phyloP scores from a whole-genome alignment of 2,113 vertebrate species.

The Apaloderma vittatum region DNA sequence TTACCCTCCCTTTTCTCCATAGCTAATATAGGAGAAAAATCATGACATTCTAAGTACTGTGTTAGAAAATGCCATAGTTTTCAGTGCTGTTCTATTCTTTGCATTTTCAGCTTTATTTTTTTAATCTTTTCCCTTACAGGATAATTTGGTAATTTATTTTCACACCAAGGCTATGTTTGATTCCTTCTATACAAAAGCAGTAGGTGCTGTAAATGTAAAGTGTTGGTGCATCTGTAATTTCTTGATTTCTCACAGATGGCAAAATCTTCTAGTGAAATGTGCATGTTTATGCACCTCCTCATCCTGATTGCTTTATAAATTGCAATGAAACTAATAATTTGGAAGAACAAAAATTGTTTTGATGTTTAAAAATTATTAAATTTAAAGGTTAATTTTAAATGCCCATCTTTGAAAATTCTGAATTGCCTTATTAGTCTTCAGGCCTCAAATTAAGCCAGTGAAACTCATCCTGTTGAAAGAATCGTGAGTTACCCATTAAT shows the following conservation, averaged over 20 bases:
- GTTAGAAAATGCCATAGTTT: not conserved
- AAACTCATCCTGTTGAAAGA: not conserved
- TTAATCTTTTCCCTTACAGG: not conserved
- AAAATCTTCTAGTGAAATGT: not conserved
- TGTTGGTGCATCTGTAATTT: not conserved
- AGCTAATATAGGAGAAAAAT: not conserved
- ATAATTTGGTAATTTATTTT: not conserved
- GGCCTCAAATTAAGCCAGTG: not conserved
- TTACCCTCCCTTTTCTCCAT: not conserved
- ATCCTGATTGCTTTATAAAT: not conserved
- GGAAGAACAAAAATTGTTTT: not conserved
- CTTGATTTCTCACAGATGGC: constrained; percentile 15
- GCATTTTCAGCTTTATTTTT: not conserved
- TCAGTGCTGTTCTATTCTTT: not conserved
- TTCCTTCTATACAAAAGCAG: not conserved
- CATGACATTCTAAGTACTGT: not conserved
- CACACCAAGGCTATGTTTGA: rapidly evolving
- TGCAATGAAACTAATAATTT: not conserved
- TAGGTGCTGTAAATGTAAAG: not conserved
- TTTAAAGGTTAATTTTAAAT: not conserved
- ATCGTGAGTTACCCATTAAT: not conserved
- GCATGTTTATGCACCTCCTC: not conserved
- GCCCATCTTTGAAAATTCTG: not conserved
- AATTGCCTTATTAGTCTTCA: not conserved
- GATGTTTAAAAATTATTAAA: not conserved